phyloP scores from a whole-genome alignment of 2,113 vertebrate genomes.

The Podarcis muralis region DNA sequence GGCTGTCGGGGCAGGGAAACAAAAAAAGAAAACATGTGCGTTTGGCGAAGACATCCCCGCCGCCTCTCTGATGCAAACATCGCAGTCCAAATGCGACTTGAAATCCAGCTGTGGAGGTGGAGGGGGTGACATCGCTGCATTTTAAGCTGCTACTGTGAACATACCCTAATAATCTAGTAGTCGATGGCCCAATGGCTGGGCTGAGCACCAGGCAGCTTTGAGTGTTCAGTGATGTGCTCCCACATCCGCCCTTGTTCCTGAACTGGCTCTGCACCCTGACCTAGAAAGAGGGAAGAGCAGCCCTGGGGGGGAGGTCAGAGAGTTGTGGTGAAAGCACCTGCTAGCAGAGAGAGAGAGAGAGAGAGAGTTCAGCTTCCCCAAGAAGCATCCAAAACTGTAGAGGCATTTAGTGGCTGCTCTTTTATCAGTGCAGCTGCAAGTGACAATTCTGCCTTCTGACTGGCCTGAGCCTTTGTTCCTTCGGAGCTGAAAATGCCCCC shows the following conservation, averaged over 20 bases:
- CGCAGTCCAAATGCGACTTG: too few species aligned
- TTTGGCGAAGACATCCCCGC: too few species aligned
- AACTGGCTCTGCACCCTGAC: constrained; percentile 13
- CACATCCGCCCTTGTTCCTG: constrained; percentile 17
- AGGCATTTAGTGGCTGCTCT: constrained; percentile 72
- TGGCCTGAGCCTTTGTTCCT: constrained; percentile 67
- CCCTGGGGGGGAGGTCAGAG: constrained; percentile 60
- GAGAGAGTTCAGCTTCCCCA: constrained; percentile 66
- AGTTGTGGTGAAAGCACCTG: constrained; percentile 70
- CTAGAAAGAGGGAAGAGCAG: constrained; percentile 62
- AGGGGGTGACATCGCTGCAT: too few species aligned
- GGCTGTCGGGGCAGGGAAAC: too few species aligned
- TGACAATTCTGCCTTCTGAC: constrained; percentile 73
- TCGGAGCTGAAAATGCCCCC: constrained; percentile 69
- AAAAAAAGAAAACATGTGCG: too few species aligned
- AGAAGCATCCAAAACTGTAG: constrained; percentile 60
- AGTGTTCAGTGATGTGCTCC: neutral
- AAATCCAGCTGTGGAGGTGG: too few species aligned
- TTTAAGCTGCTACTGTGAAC: too few species aligned
- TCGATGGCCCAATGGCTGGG: neutral
- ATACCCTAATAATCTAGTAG: neutral
- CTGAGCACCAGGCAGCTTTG: neutral
- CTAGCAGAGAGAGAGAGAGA: constrained; percentile 27
- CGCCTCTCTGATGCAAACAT: too few species aligned
- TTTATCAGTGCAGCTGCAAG: constrained; percentile 80